Evolutionary conservation across 1,140 invertebrate species (phyloP), one percentile per base, ranked within the genome.

Genomic region (Drosophila insularis): DNA sequence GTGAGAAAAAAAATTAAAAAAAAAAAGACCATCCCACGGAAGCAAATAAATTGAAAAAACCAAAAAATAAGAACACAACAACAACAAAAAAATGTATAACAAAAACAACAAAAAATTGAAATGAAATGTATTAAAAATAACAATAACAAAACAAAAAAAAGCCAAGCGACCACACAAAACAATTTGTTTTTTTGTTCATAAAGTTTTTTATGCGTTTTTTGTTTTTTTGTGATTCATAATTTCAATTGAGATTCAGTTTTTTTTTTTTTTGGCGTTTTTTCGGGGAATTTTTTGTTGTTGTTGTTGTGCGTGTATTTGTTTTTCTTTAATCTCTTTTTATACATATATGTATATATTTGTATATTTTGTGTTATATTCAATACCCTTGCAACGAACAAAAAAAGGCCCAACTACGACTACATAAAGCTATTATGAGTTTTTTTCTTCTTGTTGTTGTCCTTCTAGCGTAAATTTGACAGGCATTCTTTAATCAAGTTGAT

Each of bases 161-260:
- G 13, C 23, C 56, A 56, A 54, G 40, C 62, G 62, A 64, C 67
- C 71, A 46, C 71, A 46, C 62, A 64, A 71, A 23, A 32, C 19
- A 50, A 50, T 50, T 21, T 50, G 14, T 50, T 50, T 50, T 50
- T 50, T 23, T 10, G 21, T 69, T 58, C 77, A 66, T 71, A 80
- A 70, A 65, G 63, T 50, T 39, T 75, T 80, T 80, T 75, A 2
- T 50, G 2, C 2, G 8, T 50, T 35, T 19, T 17, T 37, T 56
- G 65, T 68, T 23, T 37, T 76, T 80, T 80, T 81, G 68, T 81
- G 78, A 80, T 65, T 81, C 78, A 80, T 80, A 80, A 80, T 71
- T 80, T 72, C 39, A 64, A 71, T 62, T 81, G 60, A 46, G 31
- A 63, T 66, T 78, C 43, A 58, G 35, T 43, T 71, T 39, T 56